Evolutionary conservation across 2,888 invertebrate genomes (phyloP), one percentile per base, ranked within the genome.

Genomic region (Harpagoxenus sublaevis): DNA sequence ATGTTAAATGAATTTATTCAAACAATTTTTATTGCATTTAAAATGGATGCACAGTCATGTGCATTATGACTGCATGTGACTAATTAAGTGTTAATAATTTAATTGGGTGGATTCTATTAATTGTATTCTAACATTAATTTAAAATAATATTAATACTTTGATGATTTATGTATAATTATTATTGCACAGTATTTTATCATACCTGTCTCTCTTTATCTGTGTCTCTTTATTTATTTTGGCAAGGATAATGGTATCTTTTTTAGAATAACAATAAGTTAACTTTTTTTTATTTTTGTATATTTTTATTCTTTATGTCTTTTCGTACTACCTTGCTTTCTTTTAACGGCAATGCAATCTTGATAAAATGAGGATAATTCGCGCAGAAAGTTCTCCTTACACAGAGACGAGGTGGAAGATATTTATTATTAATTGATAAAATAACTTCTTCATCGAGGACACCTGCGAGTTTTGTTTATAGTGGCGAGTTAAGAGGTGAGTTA

Each of bases 381-480:
- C 5, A 31, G 57, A 68, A 71, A 23, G n/a, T 15, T 35, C 35
- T 35, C 35, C 35, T 35, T 35, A 35, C 35, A 35, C 4, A 45
- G 42, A 45, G 42, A 45, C 23, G 23, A 23, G 23, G n/a, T 28
- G 15, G 45, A 55, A 70, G 35, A 55, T 57, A 70, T 79, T 79
- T 48, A 39, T 68, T 79, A 70, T 78, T 35, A 68, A 10, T 9
- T 5, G 42, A 28, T 18, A 35, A 48, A 10, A 18, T 48, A 39
- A 60, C 15, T 79, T 70, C 35, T 79, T 60, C 28, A 60, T 79
- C 12, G 23, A 70, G 48, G 18, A 71, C 60, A 79, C 53, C 79
- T 79, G 79, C 71, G 48, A 55, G 42, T 60, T 60, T 51, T 48
- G 35, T 60, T 68, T 23, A 79, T 60, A 18, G 28, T 45, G 78